A percentile compares a stretch with the other conserved stretches of the same genome.
Conservation (phyloP, 2,888 invertebrate genomes). For the Creontiades dilutus region DNA sequence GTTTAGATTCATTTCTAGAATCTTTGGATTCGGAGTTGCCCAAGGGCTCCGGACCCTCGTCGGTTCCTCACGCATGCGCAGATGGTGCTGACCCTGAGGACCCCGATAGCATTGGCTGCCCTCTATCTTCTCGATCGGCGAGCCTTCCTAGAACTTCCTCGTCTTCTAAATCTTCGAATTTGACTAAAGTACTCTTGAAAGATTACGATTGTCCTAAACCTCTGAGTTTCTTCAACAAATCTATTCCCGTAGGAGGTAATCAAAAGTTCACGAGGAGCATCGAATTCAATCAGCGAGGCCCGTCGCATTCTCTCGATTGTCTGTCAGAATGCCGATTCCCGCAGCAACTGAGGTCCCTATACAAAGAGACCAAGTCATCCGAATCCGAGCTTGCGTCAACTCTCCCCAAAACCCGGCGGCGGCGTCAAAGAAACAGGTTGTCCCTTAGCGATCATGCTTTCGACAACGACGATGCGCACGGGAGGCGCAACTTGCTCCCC, state of each 20-base stretch:
- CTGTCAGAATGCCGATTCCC: conserved; percentile 25
- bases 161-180: background rate
- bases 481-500: conserved; percentile 38
- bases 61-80: conserved; percentile 18
- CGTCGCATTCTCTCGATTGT: background rate
- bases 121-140: background rate
- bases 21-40: background rate
- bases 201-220: conserved; percentile 35
- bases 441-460: conserved; percentile 16
- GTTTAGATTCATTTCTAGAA: conserved; percentile 11
- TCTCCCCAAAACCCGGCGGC: conserved; percentile 29
- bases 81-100: background rate
- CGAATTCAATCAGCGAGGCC: background rate
- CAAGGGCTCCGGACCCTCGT: background rate
- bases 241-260: background rate
- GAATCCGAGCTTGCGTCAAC: background rate
- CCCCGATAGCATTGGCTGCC: background rate
- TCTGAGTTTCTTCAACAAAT: background rate
- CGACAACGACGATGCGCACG: background rate
- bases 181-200: background rate
- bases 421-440: conserved; percentile 30
- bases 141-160: background rate
- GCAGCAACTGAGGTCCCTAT: background rate
- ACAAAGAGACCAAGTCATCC: background rate
- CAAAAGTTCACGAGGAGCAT: conserved; percentile 7